phyloP scores from a whole-genome alignment of 2,888 invertebrate genomes.

The Sinodicranocentrus sp. region DNA sequence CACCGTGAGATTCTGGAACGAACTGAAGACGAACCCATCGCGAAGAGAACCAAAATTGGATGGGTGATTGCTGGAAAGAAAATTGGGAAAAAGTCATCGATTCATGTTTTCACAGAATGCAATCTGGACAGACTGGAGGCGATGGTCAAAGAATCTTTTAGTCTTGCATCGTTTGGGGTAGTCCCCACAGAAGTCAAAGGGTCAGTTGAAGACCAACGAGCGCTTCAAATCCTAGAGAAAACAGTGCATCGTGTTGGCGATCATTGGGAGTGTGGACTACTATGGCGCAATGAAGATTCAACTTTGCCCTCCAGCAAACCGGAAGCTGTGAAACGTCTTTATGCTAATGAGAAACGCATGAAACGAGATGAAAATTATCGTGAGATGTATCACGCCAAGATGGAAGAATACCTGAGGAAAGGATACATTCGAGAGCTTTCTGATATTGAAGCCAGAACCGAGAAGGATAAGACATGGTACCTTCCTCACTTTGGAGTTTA shows the following conservation, averaged over 20 bases:
- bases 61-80: slow-evolving; percentile 3
- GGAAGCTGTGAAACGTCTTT: background rate
- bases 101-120: background rate
- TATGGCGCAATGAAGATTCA: background rate
- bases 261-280: background rate
- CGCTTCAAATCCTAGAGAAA: background rate
- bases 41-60: background rate
- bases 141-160: slow-evolving; percentile 18
- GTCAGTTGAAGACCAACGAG: background rate
- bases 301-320: background rate
- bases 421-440: slow-evolving; percentile 60
- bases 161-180: slow-evolving; percentile 6
- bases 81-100: background rate
- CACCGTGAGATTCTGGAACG: background rate
- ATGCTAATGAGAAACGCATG: slow-evolving; percentile 37
- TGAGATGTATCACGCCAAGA: slow-evolving; percentile 45
- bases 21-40: background rate
- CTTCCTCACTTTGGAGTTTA: slow-evolving; percentile 65
- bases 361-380: slow-evolving; percentile 46
- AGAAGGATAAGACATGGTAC: slow-evolving; percentile 21
- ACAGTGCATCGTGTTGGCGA: background rate
- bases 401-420: slow-evolving; percentile 59
- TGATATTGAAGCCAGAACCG: background rate
- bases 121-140: background rate
- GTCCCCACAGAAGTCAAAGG: no score